Conservation (phyloP, 2,797 vertebrate genomes). For the Echiichthys vipera region DNA sequence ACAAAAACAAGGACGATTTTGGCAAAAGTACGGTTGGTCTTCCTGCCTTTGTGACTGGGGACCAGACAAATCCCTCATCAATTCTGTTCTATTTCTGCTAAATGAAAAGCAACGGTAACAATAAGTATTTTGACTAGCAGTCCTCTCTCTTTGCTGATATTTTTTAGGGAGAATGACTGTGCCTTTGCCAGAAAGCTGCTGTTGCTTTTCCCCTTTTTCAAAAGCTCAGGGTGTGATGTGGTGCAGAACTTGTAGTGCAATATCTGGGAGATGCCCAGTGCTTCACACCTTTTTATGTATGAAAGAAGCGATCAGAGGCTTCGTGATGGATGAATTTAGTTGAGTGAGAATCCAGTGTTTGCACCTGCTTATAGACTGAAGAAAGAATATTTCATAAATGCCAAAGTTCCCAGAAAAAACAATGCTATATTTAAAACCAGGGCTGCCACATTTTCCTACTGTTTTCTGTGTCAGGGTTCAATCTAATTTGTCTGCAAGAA, state of each 20-base stretch:
- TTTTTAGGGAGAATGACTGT: constrained; percentile 65
- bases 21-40: constrained; percentile 80
- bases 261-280: constrained; percentile 64
- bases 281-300: constrained; percentile 56
- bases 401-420: constrained; percentile 21
- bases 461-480: constrained; percentile 31
- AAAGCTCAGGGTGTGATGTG: constrained; percentile 70
- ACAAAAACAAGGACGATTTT: constrained; percentile 71
- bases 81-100: constrained; percentile 53
- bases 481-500: constrained; percentile 28
- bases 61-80: constrained; percentile 49
- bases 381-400: constrained; percentile 6
- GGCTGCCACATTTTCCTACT: constrained; percentile 11
- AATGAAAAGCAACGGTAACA: constrained; percentile 71
- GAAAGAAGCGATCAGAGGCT: constrained; percentile 12
- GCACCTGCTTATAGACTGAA: constrained; percentile 39
- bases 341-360: constrained; percentile 22
- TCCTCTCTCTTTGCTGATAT: constrained; percentile 21
- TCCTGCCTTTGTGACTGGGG: constrained; percentile 54
- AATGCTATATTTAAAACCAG: constrained; percentile 28
- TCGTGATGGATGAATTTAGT: constrained; percentile 20
- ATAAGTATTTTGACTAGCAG: constrained; percentile 32
- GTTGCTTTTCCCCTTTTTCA: constrained; percentile 65
- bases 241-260: constrained; percentile 71
- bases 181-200: constrained; percentile 79